Base-by-base conservation (phyloP, 2,888 invertebrate genomes). In the Cantharis flavilabris region DNA sequence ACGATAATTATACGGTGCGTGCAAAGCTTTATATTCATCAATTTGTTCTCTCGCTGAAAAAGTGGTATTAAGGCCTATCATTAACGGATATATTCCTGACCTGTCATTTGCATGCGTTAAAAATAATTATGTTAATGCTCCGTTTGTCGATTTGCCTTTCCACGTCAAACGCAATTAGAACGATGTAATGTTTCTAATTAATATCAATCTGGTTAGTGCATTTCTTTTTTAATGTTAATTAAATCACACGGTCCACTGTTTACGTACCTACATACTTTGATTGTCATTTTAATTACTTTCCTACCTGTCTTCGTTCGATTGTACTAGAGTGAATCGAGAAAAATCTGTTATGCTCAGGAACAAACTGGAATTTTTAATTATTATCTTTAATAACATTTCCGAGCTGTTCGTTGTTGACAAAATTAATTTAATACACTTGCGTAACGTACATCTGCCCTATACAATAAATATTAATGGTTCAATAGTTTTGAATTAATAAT, bases 1-100 rank as follows among this genome's bases (percentile, higher is more conserved):
- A 70, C 13, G 62, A 75, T 75, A 76, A 79, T 80, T 76, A 78
- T 67, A 64, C 63, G 33, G 63, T 76, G 78, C 78, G 79, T 78
- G 78, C 75, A 5, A 72, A 69, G 64, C 72, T 70, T 74, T 64
- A 72, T 72, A 79, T 79, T 80, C 76, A 76, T 79, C 78, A 78
- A 79, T 77, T 79, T 63, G 70, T 72, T 71, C 62, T 62, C 20
- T 62, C 20, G 20, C 33, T 71, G 3, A 64, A 30, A 70, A 65
- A 33, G 20, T 69, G 30, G 62, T 14, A 62, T 33, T 63, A 75
- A 49, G 33, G 26, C 70, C 67, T 71, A 72, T 73, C 71, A 77
- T 76, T 76, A 76, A 14, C 13, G 28, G 69, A 62, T 72, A 70
- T 72, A 23, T 67, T 18, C 62, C 67, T 62, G 62, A 62, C 71